Conservation (phyloP, 2,113 vertebrate species). For the Alaudala cheleensis region DNA sequence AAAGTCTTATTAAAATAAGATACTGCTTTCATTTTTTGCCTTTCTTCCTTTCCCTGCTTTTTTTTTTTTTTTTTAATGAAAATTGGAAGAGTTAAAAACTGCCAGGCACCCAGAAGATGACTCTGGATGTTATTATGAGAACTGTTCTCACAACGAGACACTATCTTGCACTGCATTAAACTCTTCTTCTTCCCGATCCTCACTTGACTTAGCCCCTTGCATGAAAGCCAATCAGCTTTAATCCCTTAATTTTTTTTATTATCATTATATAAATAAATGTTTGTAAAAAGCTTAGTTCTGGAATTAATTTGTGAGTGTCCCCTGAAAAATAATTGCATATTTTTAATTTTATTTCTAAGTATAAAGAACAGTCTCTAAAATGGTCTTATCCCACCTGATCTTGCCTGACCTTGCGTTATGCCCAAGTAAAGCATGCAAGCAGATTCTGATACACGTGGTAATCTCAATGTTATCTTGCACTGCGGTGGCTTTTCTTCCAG, state of each 20-base stretch:
- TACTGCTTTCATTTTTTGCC: not conserved
- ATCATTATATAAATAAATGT: not conserved
- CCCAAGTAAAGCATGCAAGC: not conserved
- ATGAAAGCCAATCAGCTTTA: not conserved
- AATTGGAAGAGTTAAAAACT: not conserved
- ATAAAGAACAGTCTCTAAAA: not conserved
- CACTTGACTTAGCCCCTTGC: not conserved
- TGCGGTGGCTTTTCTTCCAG: not conserved
- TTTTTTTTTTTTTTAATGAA: not conserved
- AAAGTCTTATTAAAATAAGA: not conserved
- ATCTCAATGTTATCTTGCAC: not conserved
- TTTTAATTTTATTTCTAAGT: not conserved
- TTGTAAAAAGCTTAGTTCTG: not conserved
- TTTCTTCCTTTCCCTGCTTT: not conserved
- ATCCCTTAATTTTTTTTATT: not conserved
- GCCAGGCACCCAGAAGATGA: not conserved
- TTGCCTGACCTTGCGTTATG: not conserved
- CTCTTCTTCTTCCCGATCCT: not conserved
- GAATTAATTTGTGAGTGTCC: not conserved
- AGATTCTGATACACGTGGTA: not conserved
- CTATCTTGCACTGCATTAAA: accelerated
- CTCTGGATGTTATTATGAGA: not conserved
- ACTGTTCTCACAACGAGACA: not conserved
- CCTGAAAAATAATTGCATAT: not conserved
- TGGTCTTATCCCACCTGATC: not conserved